These are phyloP conservation scores for Falcunculus frontatus DNA, from an alignment of 2,113 vertebrate genomes.

Conservation along the genomic window DNA sequence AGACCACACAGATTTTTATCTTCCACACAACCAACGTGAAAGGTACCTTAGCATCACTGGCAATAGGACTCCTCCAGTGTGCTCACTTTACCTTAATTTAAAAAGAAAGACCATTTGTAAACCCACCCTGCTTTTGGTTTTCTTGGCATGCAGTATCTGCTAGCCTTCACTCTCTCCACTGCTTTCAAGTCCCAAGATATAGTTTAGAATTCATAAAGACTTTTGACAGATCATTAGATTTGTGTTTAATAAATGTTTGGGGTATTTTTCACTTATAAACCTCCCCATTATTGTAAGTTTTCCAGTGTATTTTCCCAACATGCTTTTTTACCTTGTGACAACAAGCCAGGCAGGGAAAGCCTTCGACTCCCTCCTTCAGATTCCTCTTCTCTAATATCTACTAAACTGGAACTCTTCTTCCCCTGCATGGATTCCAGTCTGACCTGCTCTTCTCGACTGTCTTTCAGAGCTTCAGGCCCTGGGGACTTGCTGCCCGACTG, in stretches of 20 bases:
- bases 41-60: not conserved
- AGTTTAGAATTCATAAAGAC: not conserved
- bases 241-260: not conserved
- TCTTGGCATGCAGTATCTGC: not conserved
- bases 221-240: not conserved
- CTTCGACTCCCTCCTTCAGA: constrained; percentile 86
- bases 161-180: not conserved
- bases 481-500: constrained; percentile 14
- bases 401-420: constrained; percentile 96
- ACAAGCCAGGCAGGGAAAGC: constrained; percentile 92
- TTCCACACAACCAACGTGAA: not conserved
- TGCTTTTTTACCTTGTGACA: constrained; percentile 89
- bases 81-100: not conserved
- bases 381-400: constrained; percentile 93
- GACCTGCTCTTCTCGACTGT: constrained; percentile 79
- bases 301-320: not conserved
- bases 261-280: not conserved
- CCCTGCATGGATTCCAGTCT: constrained; percentile 86
- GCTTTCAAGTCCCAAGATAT: not conserved
- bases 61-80: not conserved
- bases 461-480: constrained; percentile 68
- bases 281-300: not conserved
- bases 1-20: not conserved
- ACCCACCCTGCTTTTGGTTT: not conserved
- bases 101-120: not conserved